A percentile compares a stretch with the other conserved stretches of the same genome.
These are phyloP conservation scores for Hartigia nigra DNA, from an alignment of 2,888 invertebrate genomes.

Conservation along the genomic window DNA sequence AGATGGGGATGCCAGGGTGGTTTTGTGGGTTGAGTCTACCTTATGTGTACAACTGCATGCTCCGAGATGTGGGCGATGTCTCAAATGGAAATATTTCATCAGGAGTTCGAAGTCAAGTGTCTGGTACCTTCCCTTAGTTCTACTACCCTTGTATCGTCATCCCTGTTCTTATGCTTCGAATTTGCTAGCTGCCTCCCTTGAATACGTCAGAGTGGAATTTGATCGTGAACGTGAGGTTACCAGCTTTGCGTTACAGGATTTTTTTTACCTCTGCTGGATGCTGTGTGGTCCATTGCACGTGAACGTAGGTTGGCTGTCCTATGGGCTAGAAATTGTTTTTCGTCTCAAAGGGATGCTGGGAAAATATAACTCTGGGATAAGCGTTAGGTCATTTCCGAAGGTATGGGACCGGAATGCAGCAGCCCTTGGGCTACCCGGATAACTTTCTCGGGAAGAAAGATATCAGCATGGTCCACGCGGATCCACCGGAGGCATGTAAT, in stretches of 20 bases:
- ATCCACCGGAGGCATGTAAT: constrained; percentile 17
- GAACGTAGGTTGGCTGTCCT: neutral
- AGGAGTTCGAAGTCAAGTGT: constrained; percentile 35
- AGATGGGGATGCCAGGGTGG: constrained; percentile 30
- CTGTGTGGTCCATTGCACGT: neutral
- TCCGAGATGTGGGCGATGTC: constrained; percentile 38
- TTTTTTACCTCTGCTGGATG: neutral
- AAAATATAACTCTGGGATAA: neutral
- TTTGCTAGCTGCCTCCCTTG: neutral
- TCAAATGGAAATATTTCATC: constrained; percentile 40
- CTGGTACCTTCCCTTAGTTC: neutral
- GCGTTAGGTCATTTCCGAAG: constrained; percentile 10
- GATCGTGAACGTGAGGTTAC: neutral
- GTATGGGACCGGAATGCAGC: constrained; percentile 13
- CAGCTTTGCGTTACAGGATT: neutral
- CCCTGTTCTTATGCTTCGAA: neutral
- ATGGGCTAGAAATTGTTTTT: neutral
- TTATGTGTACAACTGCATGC: constrained; percentile 47
- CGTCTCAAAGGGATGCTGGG: neutral
- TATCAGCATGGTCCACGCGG: constrained; percentile 22
- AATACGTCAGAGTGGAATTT: neutral
- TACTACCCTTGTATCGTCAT: neutral
- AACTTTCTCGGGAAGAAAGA: constrained; percentile 21
- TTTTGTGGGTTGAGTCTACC: constrained; percentile 28
- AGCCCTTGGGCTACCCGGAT: neutral